Percentiles rank a stretch among this genome's conserved stretches.
Conservation (phyloP, 2,797 vertebrate genomes). For the Bovichtus variegatus region DNA sequence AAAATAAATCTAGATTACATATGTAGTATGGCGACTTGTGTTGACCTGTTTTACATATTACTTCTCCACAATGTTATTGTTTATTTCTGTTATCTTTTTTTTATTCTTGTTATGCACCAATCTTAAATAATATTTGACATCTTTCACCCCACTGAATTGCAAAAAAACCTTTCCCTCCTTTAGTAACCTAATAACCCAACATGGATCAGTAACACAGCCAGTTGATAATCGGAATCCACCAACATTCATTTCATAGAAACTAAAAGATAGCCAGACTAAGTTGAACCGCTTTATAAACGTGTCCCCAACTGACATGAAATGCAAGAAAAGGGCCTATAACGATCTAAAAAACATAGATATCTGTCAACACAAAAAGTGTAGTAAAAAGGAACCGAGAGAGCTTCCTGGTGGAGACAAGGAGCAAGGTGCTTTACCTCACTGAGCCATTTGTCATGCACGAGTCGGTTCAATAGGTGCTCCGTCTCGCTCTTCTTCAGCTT, state of each 20-base stretch:
- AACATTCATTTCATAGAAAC: not conserved
- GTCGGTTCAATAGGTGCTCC: conserved; percentile 89
- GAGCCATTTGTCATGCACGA: conserved; percentile 94
- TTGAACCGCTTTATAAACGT: not conserved
- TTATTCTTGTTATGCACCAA: not conserved
- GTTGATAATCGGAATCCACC: not conserved
- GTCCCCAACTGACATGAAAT: not conserved
- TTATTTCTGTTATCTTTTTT: not conserved
- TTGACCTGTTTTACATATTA: not conserved
- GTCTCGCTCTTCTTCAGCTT: conserved; percentile 97
- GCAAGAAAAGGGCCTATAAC: not conserved
- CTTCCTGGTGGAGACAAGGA: not conserved
- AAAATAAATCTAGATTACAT: not conserved
- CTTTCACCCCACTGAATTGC: not conserved
- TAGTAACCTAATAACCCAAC: not conserved
- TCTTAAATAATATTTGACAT: not conserved
- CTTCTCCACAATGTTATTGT: not conserved
- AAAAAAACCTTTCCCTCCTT: not conserved
- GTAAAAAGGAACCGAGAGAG: not conserved
- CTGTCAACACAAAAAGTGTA: not conserved
- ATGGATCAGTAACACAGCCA: not conserved
- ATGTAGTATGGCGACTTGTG: not conserved
- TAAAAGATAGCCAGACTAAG: not conserved
- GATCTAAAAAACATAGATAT: not conserved
- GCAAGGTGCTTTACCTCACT: conserved; percentile 85